Conservation (phyloP, 2,113 vertebrate genomes). For the Noctilio leporinus region DNA sequence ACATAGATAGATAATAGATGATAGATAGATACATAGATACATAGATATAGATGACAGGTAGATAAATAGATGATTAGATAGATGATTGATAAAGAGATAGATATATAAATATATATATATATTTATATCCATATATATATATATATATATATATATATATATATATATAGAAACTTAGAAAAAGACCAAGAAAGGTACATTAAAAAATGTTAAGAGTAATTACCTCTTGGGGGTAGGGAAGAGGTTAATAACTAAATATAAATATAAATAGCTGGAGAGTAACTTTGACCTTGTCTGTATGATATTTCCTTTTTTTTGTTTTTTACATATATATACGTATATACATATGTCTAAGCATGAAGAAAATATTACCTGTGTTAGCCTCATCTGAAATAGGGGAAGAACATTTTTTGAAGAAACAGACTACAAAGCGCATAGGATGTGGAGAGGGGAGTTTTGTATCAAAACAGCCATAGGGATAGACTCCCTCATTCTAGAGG, state of each 20-base stretch:
- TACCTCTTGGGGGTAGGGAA: not conserved
- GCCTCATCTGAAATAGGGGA: conserved; percentile 18
- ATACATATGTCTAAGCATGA: too few relatives aligned
- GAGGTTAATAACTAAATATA: not conserved
- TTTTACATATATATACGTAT: not conserved
- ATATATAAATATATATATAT: not conserved
- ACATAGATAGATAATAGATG: not conserved
- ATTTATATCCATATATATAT: not conserved
- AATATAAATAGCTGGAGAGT: not conserved
- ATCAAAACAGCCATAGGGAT: not conserved
- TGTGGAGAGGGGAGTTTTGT: not conserved
- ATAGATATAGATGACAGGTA: not conserved
- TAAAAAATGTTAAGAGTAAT: not conserved
- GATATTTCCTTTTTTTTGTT: not conserved
- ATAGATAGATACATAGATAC: not conserved
- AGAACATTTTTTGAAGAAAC: conserved; percentile 7
- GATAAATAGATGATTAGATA: not conserved
- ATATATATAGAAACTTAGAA: not conserved
- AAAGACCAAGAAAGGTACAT: not conserved
- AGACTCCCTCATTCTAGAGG: not conserved
- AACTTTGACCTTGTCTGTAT: not conserved
- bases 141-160: not conserved
- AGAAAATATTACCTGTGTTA: conserved; percentile 56
- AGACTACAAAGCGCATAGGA: not conserved
- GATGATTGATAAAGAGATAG: not conserved